These are phyloP conservation scores for Amorpha juglandis DNA, from an alignment of 2,888 invertebrate species.

Conservation along the genomic window DNA sequence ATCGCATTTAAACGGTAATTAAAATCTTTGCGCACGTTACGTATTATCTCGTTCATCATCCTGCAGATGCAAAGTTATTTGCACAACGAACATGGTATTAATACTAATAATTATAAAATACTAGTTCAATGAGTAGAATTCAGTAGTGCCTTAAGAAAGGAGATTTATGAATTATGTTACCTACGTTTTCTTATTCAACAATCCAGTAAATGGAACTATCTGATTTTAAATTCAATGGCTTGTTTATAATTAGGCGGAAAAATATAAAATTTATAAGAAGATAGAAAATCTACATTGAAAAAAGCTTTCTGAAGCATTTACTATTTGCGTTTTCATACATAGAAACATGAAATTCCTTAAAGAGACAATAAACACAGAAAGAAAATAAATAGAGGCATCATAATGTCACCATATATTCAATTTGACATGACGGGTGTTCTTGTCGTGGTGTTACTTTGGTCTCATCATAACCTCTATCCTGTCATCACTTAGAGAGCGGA, in stretches of 20 bases:
- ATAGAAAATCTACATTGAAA: too few relatives aligned
- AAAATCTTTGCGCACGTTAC: slow-evolving; percentile 33
- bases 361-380: not conserved
- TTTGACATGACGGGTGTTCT: slow-evolving; percentile 20
- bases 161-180: too few relatives aligned
- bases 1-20: slow-evolving; percentile 37
- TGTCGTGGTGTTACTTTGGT: slow-evolving; percentile 3
- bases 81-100: slow-evolving; percentile 2
- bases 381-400: not conserved
- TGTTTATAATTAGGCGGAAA: too few relatives aligned
- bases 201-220: too few relatives aligned
- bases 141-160: too few relatives aligned
- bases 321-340: too few relatives aligned
- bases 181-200: too few relatives aligned
- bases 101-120: not conserved
- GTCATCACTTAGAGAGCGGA: slow-evolving; percentile 62
- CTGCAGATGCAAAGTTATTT: slow-evolving; percentile 20
- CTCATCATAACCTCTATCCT: slow-evolving; percentile 47
- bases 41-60: slow-evolving; percentile 39
- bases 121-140: too few relatives aligned
- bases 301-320: too few relatives aligned
- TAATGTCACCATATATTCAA: not conserved
- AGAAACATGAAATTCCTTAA: not conserved
- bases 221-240: too few relatives aligned
- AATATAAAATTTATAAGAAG: too few relatives aligned